phyloP scores from a whole-genome alignment of 1,140 invertebrate species.

The Drosophila nigromelanica region DNA sequence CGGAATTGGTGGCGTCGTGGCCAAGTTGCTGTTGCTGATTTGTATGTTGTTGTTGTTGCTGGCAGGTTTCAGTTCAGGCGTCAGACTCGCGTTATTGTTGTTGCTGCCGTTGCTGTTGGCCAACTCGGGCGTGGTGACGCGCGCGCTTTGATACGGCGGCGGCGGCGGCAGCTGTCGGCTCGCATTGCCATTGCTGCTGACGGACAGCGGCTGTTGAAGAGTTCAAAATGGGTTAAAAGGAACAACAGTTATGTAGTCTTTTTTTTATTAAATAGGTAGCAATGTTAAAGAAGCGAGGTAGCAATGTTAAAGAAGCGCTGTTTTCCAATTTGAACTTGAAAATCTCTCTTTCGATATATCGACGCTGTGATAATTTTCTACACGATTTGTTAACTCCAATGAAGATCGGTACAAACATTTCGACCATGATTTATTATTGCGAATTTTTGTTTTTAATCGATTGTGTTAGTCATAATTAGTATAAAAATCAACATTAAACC shows the following conservation, averaged over 20 bases:
- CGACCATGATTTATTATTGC: too few relatives aligned
- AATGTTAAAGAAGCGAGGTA: too few relatives aligned
- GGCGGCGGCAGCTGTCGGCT: constrained; percentile 88
- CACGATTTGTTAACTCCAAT: too few relatives aligned
- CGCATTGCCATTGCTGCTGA: constrained; percentile 60
- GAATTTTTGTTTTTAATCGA: too few relatives aligned
- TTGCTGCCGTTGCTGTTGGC: constrained; percentile 57
- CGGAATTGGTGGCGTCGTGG: constrained; percentile 82
- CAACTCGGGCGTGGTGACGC: constrained; percentile 56
- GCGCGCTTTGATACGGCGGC: constrained; percentile 86
- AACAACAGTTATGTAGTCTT: neutral
- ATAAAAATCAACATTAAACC: too few relatives aligned
- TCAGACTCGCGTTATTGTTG: constrained; percentile 39
- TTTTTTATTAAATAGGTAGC: too few relatives aligned
- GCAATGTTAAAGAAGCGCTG: too few relatives aligned
- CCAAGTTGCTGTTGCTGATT: constrained; percentile 83
- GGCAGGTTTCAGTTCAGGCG: constrained; percentile 35
- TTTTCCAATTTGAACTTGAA: too few relatives aligned
- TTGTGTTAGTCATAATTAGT: too few relatives aligned
- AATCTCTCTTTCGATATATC: too few relatives aligned
- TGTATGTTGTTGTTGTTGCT: constrained; percentile 79
- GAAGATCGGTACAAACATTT: too few relatives aligned
- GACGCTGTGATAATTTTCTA: too few relatives aligned
- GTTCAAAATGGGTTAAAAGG: neutral
- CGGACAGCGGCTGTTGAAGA: constrained; percentile 80